phyloP scores from a whole-genome alignment of 2,113 vertebrate species.

The Apaloderma vittatum region DNA sequence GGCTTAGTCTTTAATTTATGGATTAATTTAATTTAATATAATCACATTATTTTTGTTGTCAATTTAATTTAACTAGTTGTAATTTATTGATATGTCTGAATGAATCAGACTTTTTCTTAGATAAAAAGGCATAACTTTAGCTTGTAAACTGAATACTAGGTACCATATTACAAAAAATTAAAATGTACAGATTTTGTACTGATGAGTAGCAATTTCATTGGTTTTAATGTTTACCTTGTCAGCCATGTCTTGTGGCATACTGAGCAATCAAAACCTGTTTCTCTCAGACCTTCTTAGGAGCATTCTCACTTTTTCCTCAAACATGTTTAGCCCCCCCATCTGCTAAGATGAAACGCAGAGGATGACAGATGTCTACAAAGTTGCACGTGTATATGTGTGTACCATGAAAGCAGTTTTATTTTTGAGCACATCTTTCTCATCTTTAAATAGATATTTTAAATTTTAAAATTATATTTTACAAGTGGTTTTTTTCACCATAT shows the following conservation, averaged over 20 bases:
- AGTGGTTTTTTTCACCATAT: not conserved
- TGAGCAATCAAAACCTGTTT: not conserved
- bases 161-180: not conserved
- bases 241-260: rapidly evolving
- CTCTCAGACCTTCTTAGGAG: not conserved
- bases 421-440: not conserved
- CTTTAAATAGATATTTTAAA: not conserved
- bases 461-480: not conserved
- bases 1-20: not conserved
- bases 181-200: not conserved
- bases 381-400: not conserved
- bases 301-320: not conserved
- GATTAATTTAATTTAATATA: not conserved
- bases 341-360: not conserved
- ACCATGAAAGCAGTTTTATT: not conserved
- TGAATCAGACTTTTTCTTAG: not conserved
- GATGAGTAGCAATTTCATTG: not conserved
- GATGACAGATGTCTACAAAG: not conserved
- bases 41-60: not conserved
- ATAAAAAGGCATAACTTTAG: not conserved
- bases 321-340: not conserved
- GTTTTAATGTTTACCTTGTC: not conserved
- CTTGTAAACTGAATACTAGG: not conserved
- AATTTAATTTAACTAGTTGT: not conserved
- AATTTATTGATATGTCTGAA: not conserved